Base-by-base conservation (phyloP, 2,888 invertebrate genomes). In the Bombyx huttoni region DNA sequence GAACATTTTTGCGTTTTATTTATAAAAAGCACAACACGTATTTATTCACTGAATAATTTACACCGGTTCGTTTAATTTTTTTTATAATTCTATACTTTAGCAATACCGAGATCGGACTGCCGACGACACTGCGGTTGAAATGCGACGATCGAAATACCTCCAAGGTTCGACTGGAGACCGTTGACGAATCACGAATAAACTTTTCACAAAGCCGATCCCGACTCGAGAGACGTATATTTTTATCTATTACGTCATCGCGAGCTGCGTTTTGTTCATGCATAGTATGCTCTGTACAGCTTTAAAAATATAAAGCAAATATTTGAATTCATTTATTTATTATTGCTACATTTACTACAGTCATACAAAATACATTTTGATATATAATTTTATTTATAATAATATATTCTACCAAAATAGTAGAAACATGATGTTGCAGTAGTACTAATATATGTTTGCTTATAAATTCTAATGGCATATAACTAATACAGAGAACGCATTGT, bases 221-320 rank as follows among this genome's bases (percentile, higher is more conserved):
- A 24, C 62, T 63, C 61, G 62, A 63, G 70, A 68, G 68, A 68
- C 66, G 65, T 85, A 85, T 81, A 85, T 81, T 81, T 83, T 80
- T 81, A 75, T 69, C 73, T 63, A 67, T 82, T 81, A 83, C 83
- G 81, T 81, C 75, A 81, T 68, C 56, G 52, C 50, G 51, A 52
- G 51, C 13, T 53, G 67, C 81, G 84, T 82, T 81, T 78, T 53
- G 75, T 72, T 81, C 54, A 53, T 71, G 55, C 67, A 55, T 33
- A 45, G 3, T 6, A 40, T 40, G 9, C 7, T 40, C 40, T 40
- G 6, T 10, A 40, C 3, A 12, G 8, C 12, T 45, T 24, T 40
- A 14, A 40, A 34, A 46, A 3, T 13, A 10, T 46, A 7, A n/a
- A 33, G 13, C 3, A n/a, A 13, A 46, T 24, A 46, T 13, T 47